phyloP scores from a whole-genome alignment of 2,113 vertebrate species.

The Pedionomus torquatus region DNA sequence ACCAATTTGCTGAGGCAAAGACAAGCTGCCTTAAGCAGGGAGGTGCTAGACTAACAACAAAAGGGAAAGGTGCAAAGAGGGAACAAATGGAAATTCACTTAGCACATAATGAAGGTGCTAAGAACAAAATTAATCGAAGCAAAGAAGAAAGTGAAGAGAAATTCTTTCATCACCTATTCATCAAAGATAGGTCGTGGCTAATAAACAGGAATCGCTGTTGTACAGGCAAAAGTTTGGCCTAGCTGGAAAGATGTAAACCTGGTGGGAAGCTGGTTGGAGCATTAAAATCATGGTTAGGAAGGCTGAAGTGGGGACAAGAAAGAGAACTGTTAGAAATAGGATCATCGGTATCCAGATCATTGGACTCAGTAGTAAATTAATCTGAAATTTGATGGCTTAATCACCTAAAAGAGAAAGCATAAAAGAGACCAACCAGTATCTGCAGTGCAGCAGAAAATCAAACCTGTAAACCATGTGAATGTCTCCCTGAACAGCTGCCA shows the following conservation, averaged over 20 bases:
- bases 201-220: neutral
- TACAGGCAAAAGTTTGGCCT: neutral
- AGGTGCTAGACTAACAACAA: slow-evolving; percentile 65
- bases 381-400: slow-evolving; percentile 35
- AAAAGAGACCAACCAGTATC: neutral
- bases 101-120: slow-evolving; percentile 41
- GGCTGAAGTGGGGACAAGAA: neutral
- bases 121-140: slow-evolving; percentile 58
- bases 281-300: slow-evolving; percentile 13
- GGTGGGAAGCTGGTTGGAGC: neutral
- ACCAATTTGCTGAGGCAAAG: slow-evolving; percentile 17
- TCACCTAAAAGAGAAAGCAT: neutral
- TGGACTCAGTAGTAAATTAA: slow-evolving; percentile 16
- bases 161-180: neutral
- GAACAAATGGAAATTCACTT: slow-evolving; percentile 68
- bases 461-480: slow-evolving; percentile 23
- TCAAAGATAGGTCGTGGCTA: neutral
- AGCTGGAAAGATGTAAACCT: neutral
- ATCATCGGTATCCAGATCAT: neutral
- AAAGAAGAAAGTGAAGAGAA: slow-evolving; percentile 36
- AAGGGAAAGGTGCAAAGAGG: slow-evolving; percentile 65
- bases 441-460: slow-evolving; percentile 48
- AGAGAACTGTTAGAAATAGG: neutral
- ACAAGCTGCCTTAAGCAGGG: neutral
- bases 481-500: neutral